phyloP scores from a whole-genome alignment of 2,113 vertebrate species.

The Grantiella picta region DNA sequence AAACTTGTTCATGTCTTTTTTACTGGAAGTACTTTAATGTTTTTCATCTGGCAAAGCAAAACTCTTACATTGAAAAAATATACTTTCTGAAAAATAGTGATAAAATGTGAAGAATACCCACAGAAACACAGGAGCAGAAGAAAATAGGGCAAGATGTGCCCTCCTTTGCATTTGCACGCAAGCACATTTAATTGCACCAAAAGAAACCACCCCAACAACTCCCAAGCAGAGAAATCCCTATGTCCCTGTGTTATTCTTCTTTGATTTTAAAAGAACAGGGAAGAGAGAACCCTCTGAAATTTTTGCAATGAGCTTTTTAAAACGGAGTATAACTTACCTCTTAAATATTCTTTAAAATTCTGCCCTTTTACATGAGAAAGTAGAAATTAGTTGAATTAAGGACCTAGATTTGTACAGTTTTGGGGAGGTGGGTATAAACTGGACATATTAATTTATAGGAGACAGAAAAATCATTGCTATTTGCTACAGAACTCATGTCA shows the following conservation, averaged over 20 bases:
- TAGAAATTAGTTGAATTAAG: not conserved
- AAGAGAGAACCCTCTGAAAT: not conserved
- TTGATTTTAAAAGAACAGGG: not conserved
- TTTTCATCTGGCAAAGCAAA: not conserved
- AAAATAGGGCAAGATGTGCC: not conserved
- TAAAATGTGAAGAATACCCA: not conserved
- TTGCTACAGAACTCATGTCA: not conserved
- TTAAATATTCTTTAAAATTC: not conserved
- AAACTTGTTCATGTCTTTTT: not conserved
- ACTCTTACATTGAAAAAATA: not conserved
- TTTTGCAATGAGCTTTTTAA: not conserved
- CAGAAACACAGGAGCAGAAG: not conserved
- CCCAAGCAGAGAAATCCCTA: not conserved
- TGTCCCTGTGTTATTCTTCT: not conserved
- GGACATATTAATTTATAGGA: not conserved
- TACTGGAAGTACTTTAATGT: not conserved
- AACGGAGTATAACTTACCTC: not conserved
- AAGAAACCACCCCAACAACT: not conserved
- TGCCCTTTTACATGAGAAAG: not conserved
- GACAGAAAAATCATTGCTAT: not conserved
- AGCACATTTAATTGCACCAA: not conserved
- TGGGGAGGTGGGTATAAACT: not conserved
- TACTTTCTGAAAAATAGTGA: not conserved
- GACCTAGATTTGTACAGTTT: not conserved
- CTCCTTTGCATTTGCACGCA: not conserved